Evolutionary conservation across 2,797 vertebrate species (phyloP), one percentile per base, ranked within the genome.

Genomic region (Microcaecilia unicolor): DNA sequence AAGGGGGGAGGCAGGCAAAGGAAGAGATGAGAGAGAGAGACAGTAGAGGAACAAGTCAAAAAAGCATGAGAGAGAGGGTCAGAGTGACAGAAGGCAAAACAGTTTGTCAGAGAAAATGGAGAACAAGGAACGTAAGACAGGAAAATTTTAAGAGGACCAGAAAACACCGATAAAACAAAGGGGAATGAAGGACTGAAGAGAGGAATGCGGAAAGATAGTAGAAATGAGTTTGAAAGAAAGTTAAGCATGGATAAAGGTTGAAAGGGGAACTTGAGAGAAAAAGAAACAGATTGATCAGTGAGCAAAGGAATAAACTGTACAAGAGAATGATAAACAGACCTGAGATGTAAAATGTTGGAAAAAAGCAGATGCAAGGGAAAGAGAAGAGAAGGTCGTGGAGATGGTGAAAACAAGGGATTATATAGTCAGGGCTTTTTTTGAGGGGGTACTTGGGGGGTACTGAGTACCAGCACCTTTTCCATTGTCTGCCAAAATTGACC

Each of bases 171-270:
- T 5, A 20, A 17, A 14, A 21, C 0, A 44, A 22, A n/a, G 7
- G 2, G 7, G 20, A 4, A 13, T 6, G 30, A 10, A 0, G 6
- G 2, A 8, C 20, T 8, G 4, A 13, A 11, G 18, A 14, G 15
- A 16, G 36, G 16, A 27, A 10, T 19, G 44, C 40, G 34, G 35
- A 44, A 21, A 51, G 13, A 16, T 18, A 25, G 35, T 20, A 1
- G 3, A 13, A 4, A 16, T 10, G 15, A 6, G 14, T 15, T 10
- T 10, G 24, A 8, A 9, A 8, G 13, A 4, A 7, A 31, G 12
- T n/a, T 8, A 13, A 2, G 16, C 19, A 13, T n/a, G n/a, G n/a
- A n/a, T n/a, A n/a, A n/a, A n/a, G n/a, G n/a, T n/a, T n/a, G n/a
- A n/a, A n/a, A n/a, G n/a, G n/a, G n/a, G n/a, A n/a, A n/a, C n/a